A percentile compares a stretch with the other conserved stretches of the same genome.
Conservation (phyloP, 2,888 invertebrate genomes). For the Polyommatus icarus region DNA sequence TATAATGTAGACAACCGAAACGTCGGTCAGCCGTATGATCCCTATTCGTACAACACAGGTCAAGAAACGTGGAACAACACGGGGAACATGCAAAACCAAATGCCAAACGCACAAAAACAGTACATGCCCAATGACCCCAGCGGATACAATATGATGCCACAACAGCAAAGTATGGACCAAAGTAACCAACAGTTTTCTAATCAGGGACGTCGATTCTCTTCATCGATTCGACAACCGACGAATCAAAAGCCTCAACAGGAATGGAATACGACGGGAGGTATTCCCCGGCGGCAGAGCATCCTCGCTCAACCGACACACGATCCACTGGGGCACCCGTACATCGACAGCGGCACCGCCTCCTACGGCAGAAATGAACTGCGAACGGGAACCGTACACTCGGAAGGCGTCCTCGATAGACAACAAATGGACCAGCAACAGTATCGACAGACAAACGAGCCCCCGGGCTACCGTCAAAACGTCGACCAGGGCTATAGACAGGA, state of each 20-base stretch:
- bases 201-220: constrained; percentile 63
- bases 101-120: constrained; percentile 58
- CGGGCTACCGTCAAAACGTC: constrained; percentile 59
- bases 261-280: constrained; percentile 59
- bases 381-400: constrained; percentile 67
- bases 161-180: constrained; percentile 64
- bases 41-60: constrained; percentile 55
- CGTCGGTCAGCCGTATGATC: constrained; percentile 58
- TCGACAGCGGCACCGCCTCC: constrained; percentile 54
- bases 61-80: constrained; percentile 63
- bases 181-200: constrained; percentile 61
- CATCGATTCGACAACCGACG: constrained; percentile 55
- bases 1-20: constrained; percentile 63
- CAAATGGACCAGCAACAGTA: constrained; percentile 55
- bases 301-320: constrained; percentile 64
- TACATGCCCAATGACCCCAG: constrained; percentile 60
- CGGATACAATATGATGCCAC: constrained; percentile 57
- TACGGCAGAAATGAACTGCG: constrained; percentile 65
- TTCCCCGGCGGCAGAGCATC: constrained; percentile 64
- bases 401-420: constrained; percentile 58
- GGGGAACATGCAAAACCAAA: constrained; percentile 50
- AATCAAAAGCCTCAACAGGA: constrained; percentile 65
- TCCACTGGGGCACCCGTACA: constrained; percentile 56
- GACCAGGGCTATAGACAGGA: constrained; percentile 74
- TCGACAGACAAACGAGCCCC: constrained; percentile 55